Evolutionary conservation across 2,797 vertebrate genomes (phyloP).

Genomic region (Caiman crocodilus): DNA sequence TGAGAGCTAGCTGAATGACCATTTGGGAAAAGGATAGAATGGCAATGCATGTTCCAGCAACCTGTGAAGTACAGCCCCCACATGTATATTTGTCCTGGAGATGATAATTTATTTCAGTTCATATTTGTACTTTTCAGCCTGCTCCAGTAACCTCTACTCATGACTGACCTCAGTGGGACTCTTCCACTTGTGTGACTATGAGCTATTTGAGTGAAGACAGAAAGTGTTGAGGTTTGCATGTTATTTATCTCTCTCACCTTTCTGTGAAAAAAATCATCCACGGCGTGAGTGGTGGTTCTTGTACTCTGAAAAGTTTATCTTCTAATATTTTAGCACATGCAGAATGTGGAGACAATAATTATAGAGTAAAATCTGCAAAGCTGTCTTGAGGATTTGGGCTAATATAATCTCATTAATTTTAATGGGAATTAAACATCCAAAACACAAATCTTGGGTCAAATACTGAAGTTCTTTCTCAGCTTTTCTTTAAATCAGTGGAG

Average conservation of each 20-base stretch:
- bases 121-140: not conserved
- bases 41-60: not conserved
- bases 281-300: not conserved
- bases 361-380: not conserved
- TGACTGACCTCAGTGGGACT: not conserved
- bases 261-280: not conserved
- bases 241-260: not conserved
- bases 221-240: not conserved
- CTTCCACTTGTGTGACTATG: not conserved
- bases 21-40: rapidly evolving
- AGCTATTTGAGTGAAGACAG: rapidly evolving
- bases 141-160: not conserved
- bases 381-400: too few species aligned
- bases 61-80: not conserved
- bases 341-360: conserved; percentile 14
- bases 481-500: conserved; percentile 51
- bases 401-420: conserved; percentile 4
- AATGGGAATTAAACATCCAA: conserved; percentile 50
- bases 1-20: not conserved
- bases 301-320: not conserved
- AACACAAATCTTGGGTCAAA: conserved; percentile 54
- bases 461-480: not conserved
- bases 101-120: not conserved
- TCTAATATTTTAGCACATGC: conserved; percentile 33
- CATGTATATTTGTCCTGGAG: not conserved